Percentiles rank a stretch among this genome's conserved stretches.
These are phyloP conservation scores for Brachyhypopomus occidentalis DNA, from an alignment of 2,113 vertebrate species.

Conservation along the genomic window DNA sequence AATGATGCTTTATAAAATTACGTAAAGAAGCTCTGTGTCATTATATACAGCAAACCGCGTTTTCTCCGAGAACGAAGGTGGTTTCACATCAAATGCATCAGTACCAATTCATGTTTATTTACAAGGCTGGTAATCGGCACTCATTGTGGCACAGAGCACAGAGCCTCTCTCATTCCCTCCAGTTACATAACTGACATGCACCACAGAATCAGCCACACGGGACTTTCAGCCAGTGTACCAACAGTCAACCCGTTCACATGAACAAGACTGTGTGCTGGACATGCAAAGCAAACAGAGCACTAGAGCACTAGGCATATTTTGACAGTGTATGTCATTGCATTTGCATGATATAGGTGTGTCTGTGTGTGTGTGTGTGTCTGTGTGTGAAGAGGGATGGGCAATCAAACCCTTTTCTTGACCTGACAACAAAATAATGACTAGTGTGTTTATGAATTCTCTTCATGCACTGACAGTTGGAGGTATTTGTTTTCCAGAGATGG, in stretches of 20 bases:
- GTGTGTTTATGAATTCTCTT: slow-evolving; percentile 28
- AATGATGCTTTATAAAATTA: background rate
- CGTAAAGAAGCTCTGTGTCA: background rate
- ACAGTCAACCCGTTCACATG: background rate
- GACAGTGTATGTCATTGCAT: slow-evolving; percentile 19
- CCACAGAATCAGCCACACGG: slow-evolving; percentile 19
- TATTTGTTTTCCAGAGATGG: slow-evolving; percentile 31
- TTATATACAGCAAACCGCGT: background rate
- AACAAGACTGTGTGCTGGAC: background rate
- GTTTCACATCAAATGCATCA: slow-evolving; percentile 20
- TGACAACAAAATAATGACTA: slow-evolving; percentile 32
- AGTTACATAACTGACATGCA: slow-evolving; percentile 29
- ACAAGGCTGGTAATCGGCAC: slow-evolving; percentile 38
- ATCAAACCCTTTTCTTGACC: slow-evolving; percentile 9
- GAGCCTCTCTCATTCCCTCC: background rate
- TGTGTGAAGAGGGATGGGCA: background rate
- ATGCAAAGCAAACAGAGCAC: slow-evolving; percentile 8
- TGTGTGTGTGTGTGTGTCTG: too few species aligned
- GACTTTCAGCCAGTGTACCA: slow-evolving; percentile 22
- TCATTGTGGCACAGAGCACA: slow-evolving; percentile 35
- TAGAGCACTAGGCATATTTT: background rate
- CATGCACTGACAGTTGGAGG: slow-evolving; percentile 26
- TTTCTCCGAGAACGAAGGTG: background rate
- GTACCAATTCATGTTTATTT: slow-evolving; percentile 40
- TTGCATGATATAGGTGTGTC: background rate